Base-by-base conservation (phyloP, 2,888 invertebrate species). In the Agrilus cyanescens region DNA sequence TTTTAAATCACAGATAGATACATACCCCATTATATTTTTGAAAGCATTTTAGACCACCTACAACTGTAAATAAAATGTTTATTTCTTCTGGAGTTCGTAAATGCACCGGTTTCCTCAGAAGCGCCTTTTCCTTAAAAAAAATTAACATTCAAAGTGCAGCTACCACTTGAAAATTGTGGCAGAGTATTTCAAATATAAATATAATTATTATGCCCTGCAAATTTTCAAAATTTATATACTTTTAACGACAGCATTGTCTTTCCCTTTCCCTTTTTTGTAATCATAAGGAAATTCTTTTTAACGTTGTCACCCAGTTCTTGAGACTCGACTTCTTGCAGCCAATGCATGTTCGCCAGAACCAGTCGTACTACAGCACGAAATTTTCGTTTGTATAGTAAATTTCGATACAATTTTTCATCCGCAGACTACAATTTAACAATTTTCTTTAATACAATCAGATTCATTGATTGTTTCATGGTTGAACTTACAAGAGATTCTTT, bases 41-140 rank as follows among this genome's bases (percentile, higher is more conserved):
- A 50, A 80, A 80, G 56, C 79, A 79, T 60, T 74, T 76, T 14
- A 80, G 59, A 12, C 72, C 72, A 1, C 76, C 75, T 46, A 82
- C 71, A 15, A 75, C 71, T 16, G 70, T 63, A 45, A 72, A 71
- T 15, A 82, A 61, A 48, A 73, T 72, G 50, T 69, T 70, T 46
- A 76, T 75, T 46, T 81, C 79, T n/a, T 70, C 68, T 1, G 75
- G 70, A 1, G 75, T 73, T 38, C 82, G 66, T n/a, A 68, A 61
- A 41, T 62, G 56, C 2, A 70, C 70, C 2, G 68, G 68, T 49
- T 74, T 78, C 43, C 72, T 74, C 37, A 81, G 59, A 12, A 81
- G 61, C 0, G 72, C 63, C 67, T 80, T 80, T 53, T 80, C 79
- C 75, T 78, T 53, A 7, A 55, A 56, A 47, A 31, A 46, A 44